phyloP scores from a whole-genome alignment of 2,797 vertebrate genomes.

The Gallinago nigripennis region DNA sequence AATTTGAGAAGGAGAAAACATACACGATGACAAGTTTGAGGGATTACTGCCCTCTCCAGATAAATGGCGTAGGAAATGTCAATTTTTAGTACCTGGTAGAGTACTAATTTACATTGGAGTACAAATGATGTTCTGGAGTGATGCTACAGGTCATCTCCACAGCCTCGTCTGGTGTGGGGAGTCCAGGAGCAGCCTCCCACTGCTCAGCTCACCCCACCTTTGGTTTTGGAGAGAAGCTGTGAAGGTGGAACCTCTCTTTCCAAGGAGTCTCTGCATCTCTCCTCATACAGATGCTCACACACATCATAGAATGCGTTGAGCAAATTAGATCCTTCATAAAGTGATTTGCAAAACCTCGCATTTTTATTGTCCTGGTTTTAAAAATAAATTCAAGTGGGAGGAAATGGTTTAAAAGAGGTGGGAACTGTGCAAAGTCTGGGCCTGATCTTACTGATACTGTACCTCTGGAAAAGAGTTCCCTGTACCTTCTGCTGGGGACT shows the following conservation, averaged over 20 bases:
- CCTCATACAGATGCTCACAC: not conserved
- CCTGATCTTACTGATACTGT: not conserved
- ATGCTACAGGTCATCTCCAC: not conserved
- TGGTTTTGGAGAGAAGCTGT: not conserved
- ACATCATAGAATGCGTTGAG: not conserved
- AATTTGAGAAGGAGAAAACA: not conserved
- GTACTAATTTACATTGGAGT: too few relatives aligned
- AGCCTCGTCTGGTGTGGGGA: not conserved
- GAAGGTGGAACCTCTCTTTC: not conserved
- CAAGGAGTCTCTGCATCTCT: not conserved
- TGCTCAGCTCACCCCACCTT: not conserved
- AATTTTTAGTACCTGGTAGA: not conserved
- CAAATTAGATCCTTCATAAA: not conserved
- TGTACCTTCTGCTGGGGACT: not conserved
- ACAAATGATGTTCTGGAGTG: not conserved
- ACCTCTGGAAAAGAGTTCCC: not conserved
- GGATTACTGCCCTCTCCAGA: not conserved
- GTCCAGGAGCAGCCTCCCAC: not conserved
- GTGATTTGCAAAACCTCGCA: not conserved
- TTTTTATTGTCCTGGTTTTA: conserved; percentile 7
- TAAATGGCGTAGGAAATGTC: not conserved
- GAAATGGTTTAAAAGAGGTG: not conserved
- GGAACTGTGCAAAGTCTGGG: not conserved
- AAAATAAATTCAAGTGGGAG: conserved; percentile 8
- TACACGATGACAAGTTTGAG: not conserved